phyloP scores from a whole-genome alignment of 2,113 vertebrate species.

The Amphiprion percula region DNA sequence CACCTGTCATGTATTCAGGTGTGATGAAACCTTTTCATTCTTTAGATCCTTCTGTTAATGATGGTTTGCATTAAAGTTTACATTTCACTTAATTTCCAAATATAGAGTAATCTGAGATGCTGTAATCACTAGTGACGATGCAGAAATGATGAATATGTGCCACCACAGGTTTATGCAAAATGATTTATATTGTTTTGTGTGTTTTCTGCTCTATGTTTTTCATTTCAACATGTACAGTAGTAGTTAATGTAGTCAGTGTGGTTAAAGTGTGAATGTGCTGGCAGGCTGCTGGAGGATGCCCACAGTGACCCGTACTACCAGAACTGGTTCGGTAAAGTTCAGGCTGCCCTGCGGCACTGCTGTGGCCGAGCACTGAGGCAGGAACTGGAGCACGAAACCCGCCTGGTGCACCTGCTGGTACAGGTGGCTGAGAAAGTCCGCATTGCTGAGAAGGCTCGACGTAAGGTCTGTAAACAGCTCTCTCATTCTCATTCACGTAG shows the following conservation, averaged over 20 bases:
- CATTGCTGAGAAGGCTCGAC: slow-evolving; percentile 80
- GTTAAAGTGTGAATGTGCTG: neutral
- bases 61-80: no score
- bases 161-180: no score
- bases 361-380: slow-evolving; percentile 89
- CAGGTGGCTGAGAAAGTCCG: slow-evolving; percentile 89
- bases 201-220: no score
- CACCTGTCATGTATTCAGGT: no score
- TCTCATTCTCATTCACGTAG: neutral
- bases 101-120: no score
- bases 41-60: no score
- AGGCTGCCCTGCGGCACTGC: slow-evolving; percentile 89
- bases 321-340: slow-evolving; percentile 91
- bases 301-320: slow-evolving; percentile 89
- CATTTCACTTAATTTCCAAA: no score
- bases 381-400: slow-evolving; percentile 90
- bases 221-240: no score
- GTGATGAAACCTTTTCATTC: no score
- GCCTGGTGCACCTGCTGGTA: slow-evolving; percentile 86
- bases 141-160: no score
- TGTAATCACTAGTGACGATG: no score
- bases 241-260: neutral
- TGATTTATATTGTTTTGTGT: no score
- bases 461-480: slow-evolving; percentile 84
- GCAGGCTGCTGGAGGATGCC: slow-evolving; percentile 92